Evolutionary conservation across 2,797 vertebrate species (phyloP).

Genomic region (Buphagus erythrorhynchus): DNA sequence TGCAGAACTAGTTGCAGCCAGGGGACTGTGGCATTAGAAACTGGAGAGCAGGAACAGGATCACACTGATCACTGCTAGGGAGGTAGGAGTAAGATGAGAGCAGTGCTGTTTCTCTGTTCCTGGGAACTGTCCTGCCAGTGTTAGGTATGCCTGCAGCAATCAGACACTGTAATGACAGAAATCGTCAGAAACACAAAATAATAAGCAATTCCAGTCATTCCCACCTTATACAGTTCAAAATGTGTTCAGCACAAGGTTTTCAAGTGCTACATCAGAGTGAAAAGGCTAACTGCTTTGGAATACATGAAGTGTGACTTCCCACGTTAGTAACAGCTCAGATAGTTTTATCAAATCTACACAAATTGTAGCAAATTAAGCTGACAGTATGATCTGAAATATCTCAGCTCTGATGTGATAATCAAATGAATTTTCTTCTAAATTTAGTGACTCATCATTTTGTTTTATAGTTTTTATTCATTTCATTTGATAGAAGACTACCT

Average conservation of each 20-base stretch:
- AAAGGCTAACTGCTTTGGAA: constrained; percentile 40
- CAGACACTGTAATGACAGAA: neutral
- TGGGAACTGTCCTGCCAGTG: neutral
- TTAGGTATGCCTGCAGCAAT: neutral
- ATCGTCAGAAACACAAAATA: neutral
- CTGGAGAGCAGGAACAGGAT: neutral
- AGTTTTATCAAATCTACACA: constrained; percentile 56
- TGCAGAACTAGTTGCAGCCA: neutral
- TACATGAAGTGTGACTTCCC: constrained; percentile 27
- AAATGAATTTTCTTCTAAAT: constrained; percentile 70
- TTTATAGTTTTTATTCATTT: constrained; percentile 57
- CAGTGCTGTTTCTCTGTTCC: neutral
- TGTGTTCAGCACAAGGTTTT: neutral
- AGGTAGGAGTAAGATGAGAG: neutral
- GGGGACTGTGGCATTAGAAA: neutral
- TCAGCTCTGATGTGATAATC: constrained; percentile 57
- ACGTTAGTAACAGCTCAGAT: constrained; percentile 44
- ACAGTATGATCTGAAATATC: constrained; percentile 60
- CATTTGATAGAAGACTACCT: constrained; percentile 57
- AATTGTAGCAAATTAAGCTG: constrained; percentile 67
- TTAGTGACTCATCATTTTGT: constrained; percentile 60
- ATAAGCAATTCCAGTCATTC: neutral
- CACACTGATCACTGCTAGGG: neutral
- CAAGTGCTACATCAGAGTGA: constrained; percentile 2
- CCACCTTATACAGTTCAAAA: neutral